These are phyloP conservation scores for Oscheius onirici DNA, from an alignment of 2,888 invertebrate genomes.

Conservation along the genomic window DNA sequence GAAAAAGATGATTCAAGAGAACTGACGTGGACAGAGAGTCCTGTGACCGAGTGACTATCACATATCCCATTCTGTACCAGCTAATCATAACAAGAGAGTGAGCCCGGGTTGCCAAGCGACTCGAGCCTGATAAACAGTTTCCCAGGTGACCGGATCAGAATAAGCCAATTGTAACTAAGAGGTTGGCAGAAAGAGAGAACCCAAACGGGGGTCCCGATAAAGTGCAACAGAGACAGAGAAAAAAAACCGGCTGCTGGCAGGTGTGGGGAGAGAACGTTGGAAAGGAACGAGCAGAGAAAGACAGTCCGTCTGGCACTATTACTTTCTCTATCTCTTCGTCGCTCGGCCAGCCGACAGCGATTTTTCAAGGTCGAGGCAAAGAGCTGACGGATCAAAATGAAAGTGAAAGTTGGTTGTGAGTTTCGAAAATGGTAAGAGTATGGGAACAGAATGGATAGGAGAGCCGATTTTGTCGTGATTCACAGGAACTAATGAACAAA, in stretches of 20 bases:
- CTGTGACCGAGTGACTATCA: no score
- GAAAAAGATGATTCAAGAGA: not conserved
- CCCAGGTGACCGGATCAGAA: no score
- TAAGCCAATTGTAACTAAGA: not conserved
- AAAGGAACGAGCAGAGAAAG: conserved; percentile 1
- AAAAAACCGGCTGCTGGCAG: conserved; percentile 7
- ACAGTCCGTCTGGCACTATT: no score
- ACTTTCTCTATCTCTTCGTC: no score
- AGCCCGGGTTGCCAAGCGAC: conserved; percentile 1
- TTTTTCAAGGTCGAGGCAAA: not conserved
- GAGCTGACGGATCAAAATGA: not conserved
- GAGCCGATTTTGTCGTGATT: no score
- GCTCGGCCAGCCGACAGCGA: not conserved
- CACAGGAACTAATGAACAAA: no score
- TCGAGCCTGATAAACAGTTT: not conserved
- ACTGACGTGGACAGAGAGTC: not conserved
- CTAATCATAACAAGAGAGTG: not conserved
- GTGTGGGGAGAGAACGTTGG: conserved; percentile 1
- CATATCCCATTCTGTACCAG: not conserved
- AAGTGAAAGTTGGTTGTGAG: not conserved
- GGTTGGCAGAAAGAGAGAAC: not conserved
- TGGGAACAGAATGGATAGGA: no score
- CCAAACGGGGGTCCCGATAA: not conserved
- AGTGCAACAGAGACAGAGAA: not conserved
- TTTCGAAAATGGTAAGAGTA: no score